A percentile compares a stretch with the other conserved stretches of the same genome.
Conservation (phyloP, 2,113 vertebrate species). For the Centropus bengalensis region DNA sequence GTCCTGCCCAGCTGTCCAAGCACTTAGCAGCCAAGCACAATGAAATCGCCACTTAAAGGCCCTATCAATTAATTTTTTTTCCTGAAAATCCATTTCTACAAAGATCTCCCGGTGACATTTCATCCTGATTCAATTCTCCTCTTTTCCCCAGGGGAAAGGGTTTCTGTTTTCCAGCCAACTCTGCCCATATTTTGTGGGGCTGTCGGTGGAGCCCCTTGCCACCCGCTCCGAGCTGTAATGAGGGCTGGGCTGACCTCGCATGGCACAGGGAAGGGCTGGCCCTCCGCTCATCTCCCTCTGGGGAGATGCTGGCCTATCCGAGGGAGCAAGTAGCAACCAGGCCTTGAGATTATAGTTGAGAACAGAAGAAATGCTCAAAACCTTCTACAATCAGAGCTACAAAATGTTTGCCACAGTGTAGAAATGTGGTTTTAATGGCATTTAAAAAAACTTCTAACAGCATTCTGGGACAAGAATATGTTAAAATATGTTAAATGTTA, state of each 20-base stretch:
- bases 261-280: neutral
- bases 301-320: neutral
- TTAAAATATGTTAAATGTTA: no score
- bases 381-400: neutral
- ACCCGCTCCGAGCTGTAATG: no score
- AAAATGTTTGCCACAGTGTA: neutral
- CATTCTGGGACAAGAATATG: neutral
- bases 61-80: slow-evolving; percentile 4
- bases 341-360: neutral
- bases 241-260: neutral
- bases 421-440: neutral
- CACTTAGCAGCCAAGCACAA: neutral
- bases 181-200: accelerated
- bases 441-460: slow-evolving; percentile 4
- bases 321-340: neutral
- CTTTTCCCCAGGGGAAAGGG: neutral
- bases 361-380: neutral
- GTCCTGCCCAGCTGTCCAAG: neutral
- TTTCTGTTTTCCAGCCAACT: neutral
- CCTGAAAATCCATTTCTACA: slow-evolving; percentile 19
- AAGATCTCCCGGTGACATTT: slow-evolving; percentile 3
- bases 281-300: neutral
- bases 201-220: accelerated
- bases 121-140: neutral
- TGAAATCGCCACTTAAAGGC: neutral